Conservation (phyloP, 1,140 invertebrate species). For the Patella vulgata region DNA sequence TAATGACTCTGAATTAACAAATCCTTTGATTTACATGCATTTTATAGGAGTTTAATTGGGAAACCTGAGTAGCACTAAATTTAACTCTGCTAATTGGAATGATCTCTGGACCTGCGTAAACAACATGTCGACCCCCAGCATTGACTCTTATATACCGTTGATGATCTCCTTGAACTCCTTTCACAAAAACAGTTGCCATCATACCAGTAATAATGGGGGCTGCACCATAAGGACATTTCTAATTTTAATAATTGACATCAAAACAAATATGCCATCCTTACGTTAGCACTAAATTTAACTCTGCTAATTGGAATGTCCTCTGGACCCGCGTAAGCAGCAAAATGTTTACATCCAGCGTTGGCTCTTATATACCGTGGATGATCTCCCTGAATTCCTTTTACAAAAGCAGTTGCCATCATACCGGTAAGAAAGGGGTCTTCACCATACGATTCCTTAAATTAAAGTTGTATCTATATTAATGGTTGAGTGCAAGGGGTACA, state of each 20-base stretch:
- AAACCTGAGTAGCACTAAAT: no score
- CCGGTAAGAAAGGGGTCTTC: slow-evolving; percentile 51
- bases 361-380: slow-evolving; percentile 39
- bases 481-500: no score
- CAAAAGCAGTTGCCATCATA: slow-evolving; percentile 23
- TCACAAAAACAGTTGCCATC: no score
- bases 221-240: no score
- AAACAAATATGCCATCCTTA: no score
- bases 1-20: neutral
- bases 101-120: slow-evolving; percentile 55
- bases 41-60: no score
- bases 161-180: slow-evolving; percentile 46
- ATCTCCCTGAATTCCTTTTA: slow-evolving; percentile 46
- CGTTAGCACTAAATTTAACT: slow-evolving; percentile 54
- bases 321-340: slow-evolving; percentile 52
- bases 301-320: slow-evolving; percentile 54
- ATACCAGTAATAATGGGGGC: no score
- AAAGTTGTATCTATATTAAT: no score
- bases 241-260: no score
- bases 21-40: no score
- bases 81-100: no score
- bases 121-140: slow-evolving; percentile 49
- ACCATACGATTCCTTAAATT: slow-evolving; percentile 56
- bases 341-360: slow-evolving; percentile 50
- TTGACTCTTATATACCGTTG: slow-evolving; percentile 37